A percentile compares a stretch with the other conserved stretches of the same genome.
phyloP scores from a whole-genome alignment of 2,888 invertebrate species.

The Xiphydria camelus region DNA sequence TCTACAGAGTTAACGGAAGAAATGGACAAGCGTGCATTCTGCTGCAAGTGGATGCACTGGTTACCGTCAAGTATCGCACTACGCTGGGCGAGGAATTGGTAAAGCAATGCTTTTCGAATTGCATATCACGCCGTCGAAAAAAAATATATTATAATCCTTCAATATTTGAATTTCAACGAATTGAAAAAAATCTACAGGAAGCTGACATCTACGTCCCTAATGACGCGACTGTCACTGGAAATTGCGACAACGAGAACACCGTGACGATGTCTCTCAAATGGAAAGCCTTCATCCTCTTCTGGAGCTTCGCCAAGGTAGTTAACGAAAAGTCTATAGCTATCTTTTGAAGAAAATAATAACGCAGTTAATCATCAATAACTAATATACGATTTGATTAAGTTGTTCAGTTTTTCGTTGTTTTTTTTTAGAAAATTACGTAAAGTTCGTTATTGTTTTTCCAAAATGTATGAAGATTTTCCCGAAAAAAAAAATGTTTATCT shows the following conservation, averaged over 20 bases:
- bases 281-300: slow-evolving; percentile 73
- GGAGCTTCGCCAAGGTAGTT: slow-evolving; percentile 84
- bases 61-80: slow-evolving; percentile 70
- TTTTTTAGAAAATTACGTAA: too few species aligned
- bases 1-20: slow-evolving; percentile 71
- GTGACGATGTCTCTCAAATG: slow-evolving; percentile 75
- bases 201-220: slow-evolving; percentile 78
- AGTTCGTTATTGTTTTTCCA: background rate
- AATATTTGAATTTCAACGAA: slow-evolving; percentile 1
- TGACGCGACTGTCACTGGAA: slow-evolving; percentile 71
- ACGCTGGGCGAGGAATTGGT: slow-evolving; percentile 66
- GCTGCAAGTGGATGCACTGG: slow-evolving; percentile 75
- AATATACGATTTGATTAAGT: too few species aligned
- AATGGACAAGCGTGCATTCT: slow-evolving; percentile 79
- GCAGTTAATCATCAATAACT: too few species aligned
- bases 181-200: too few species aligned
- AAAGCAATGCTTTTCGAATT: too few species aligned
- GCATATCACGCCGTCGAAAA: background rate
- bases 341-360: too few species aligned
- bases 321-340: too few species aligned
- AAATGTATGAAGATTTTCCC: background rate
- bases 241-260: slow-evolving; percentile 75
- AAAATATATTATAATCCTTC: background rate
- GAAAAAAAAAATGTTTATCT: too few species aligned
- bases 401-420: too few species aligned